phyloP scores from a whole-genome alignment of 2,797 vertebrate genomes.

The Buphagus erythrorhynchus region DNA sequence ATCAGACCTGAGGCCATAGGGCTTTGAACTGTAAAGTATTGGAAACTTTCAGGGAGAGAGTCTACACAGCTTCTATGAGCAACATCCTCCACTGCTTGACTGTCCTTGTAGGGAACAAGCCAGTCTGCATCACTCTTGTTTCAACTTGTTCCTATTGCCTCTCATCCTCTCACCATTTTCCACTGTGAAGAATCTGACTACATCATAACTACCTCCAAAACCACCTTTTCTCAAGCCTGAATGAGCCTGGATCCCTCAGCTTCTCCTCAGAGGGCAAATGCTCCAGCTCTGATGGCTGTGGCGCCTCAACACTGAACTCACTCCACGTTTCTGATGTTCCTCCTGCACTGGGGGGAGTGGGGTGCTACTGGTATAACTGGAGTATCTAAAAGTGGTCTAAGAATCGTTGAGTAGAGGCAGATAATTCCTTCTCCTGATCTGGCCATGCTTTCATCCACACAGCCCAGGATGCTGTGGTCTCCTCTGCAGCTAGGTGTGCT shows the following conservation, averaged over 20 bases:
- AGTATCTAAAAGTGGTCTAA: not conserved
- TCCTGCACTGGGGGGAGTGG: not conserved
- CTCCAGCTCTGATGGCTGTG: not conserved
- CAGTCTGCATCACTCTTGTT: not conserved
- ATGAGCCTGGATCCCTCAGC: not conserved
- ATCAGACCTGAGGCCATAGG: not conserved
- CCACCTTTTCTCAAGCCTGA: not conserved
- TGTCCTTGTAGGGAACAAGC: not conserved
- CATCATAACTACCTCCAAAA: not conserved
- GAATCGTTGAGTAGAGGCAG: not conserved
- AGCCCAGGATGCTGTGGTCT: not conserved
- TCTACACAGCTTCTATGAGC: not conserved
- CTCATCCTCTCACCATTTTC: not conserved
- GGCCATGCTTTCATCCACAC: not conserved
- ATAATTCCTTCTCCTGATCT: not conserved
- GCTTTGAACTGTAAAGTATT: not conserved
- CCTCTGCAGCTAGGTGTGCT: not conserved
- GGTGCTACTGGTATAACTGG: not conserved
- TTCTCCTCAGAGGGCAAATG: not conserved
- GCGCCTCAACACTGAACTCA: not conserved
- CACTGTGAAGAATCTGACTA: not conserved
- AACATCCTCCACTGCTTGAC: not conserved
- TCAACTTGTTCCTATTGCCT: not conserved
- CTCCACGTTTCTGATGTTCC: not conserved
- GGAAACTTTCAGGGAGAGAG: not conserved